Percentiles rank a stretch among this genome's conserved stretches.
Evolutionary conservation across 2,888 invertebrate species (phyloP).

Genomic region (Macaria liturata): DNA sequence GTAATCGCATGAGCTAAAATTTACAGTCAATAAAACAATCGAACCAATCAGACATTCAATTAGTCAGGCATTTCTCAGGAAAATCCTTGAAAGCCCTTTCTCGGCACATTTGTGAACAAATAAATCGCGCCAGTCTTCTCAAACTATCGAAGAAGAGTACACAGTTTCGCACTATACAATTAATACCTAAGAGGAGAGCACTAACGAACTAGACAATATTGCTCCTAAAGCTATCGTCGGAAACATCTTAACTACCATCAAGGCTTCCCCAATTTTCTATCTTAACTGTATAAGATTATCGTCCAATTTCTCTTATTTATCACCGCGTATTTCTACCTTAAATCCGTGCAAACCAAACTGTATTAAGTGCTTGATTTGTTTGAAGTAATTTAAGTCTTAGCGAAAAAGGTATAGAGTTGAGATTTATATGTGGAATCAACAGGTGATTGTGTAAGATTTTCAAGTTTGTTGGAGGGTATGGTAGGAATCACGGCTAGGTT

Average conservation of each 20-base stretch:
- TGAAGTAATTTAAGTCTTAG: constrained; percentile 6
- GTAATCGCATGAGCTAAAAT: no score
- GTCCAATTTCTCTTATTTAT: constrained; percentile 20
- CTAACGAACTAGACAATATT: constrained; percentile 61
- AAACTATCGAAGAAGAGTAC: constrained; percentile 24
- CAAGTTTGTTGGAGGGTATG: constrained; percentile 32
- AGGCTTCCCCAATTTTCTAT: constrained; percentile 31
- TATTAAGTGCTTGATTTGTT: no score
- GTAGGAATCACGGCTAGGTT: constrained; percentile 63
- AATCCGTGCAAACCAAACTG: not conserved
- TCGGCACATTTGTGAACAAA: constrained; percentile 11
- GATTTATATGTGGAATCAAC: constrained; percentile 30
- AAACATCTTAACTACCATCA: constrained; percentile 36
- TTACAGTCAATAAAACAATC: no score
- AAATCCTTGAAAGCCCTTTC: constrained; percentile 4
- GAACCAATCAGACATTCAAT: no score
- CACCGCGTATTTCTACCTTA: constrained; percentile 6
- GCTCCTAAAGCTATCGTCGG: constrained; percentile 33
- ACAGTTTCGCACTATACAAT: constrained; percentile 37
- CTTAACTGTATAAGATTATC: constrained; percentile 21
- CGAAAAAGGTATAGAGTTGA: constrained; percentile 12
- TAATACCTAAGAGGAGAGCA: constrained; percentile 50
- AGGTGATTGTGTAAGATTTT: constrained; percentile 41
- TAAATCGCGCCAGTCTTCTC: constrained; percentile 8
- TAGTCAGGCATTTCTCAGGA: no score